Evolutionary conservation across 2,797 vertebrate genomes (phyloP), one percentile per base, ranked within the genome.

Genomic region (Anguilla marmorata): DNA sequence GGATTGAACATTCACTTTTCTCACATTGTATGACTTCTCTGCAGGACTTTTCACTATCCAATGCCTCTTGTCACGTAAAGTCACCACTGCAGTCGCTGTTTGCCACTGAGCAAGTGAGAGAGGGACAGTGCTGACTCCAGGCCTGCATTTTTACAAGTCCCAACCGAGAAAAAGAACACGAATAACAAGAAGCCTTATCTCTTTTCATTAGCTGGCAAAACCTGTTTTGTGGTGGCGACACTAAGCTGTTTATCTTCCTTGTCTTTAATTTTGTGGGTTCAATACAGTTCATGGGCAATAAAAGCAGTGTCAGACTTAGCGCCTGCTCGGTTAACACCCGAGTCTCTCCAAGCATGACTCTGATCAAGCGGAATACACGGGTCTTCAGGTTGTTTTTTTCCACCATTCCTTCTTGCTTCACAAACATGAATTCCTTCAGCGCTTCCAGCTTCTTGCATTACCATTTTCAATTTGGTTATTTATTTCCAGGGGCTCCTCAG

Each of bases 181-280:
- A 76, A 85, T 45, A 72, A 60, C 58, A 86, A 79, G 21, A 11
- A 58, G 54, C 79, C 37, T 48, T 85, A 88, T 80, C 69, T 86
- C 21, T 63, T 85, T 88, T 79, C 52, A 86, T 79, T 86, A 88
- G 48, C 63, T 76, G 66, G 56, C 48, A 48, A 41, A 86, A 86
- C 66, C 37, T 60, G 85, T 72, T 60, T 83, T 80, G 84, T 86
- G 41, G 37, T 14, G 6, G 33, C 66, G 76, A 82, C 74, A 80
- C 33, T 83, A 74, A 88, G 63, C 41, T 69, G 45, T 88, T 85
- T 72, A 41, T 85, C 52, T 80, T 87, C 14, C 76, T 87, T 58
- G 60, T 63, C 83, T 85, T 85, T 88, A 88, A 84, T 88, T 84
- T 74, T 88, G 58, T 66, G 72, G 72, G 76, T 82, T 69, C 86